Conservation (phyloP, 2,888 invertebrate species). For the Melinaea menophilus region DNA sequence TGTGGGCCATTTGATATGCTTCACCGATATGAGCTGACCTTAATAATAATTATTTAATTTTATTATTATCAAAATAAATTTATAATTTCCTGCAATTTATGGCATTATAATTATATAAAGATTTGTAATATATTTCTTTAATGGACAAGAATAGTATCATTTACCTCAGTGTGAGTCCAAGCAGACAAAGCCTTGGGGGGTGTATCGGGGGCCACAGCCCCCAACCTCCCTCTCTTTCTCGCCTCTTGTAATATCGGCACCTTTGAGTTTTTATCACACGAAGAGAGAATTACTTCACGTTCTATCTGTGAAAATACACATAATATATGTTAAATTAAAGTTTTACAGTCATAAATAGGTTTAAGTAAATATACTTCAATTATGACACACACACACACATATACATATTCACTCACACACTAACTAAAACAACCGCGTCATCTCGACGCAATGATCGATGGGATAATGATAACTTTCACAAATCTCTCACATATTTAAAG, state of each 20-base stretch:
- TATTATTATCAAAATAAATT: too few species aligned
- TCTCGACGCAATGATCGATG: slow-evolving; percentile 6
- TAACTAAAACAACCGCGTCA: slow-evolving; percentile 5
- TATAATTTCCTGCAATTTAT: too few species aligned
- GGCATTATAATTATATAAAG: neutral
- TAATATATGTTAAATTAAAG: slow-evolving; percentile 7
- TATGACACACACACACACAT: neutral
- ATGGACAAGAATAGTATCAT: slow-evolving; percentile 9
- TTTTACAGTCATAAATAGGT: too few species aligned
- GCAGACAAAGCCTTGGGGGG: slow-evolving; percentile 86
- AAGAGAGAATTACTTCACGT: slow-evolving; percentile 85
- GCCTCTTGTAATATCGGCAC: slow-evolving; percentile 87
- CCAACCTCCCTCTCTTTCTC: slow-evolving; percentile 74
- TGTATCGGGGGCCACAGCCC: slow-evolving; percentile 85
- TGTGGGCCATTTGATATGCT: too few species aligned
- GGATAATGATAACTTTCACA: slow-evolving; percentile 43
- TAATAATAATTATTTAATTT: too few species aligned
- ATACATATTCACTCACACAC: slow-evolving; percentile 19
- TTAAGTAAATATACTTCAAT: too few species aligned
- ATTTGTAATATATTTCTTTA: neutral
- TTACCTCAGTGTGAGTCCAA: slow-evolving; percentile 77
- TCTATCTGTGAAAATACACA: slow-evolving; percentile 79
- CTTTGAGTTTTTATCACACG: slow-evolving; percentile 86
- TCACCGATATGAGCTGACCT: too few species aligned
- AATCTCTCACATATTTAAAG: neutral